These are phyloP conservation scores for Phoebastria nigripes DNA, from an alignment of 2,797 vertebrate genomes.

Conservation along the genomic window DNA sequence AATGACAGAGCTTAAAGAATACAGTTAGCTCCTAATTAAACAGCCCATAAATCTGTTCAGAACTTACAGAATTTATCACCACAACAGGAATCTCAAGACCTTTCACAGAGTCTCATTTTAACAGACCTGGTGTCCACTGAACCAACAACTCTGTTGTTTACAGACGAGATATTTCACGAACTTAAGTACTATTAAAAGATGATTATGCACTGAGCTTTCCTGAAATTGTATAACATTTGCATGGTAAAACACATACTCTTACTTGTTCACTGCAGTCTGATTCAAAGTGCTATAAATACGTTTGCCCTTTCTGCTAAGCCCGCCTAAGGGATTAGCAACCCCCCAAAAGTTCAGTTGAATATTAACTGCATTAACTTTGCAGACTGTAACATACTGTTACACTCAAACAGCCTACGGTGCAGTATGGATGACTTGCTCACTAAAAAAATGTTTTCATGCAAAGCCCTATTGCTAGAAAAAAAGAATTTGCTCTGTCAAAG, in stretches of 20 bases:
- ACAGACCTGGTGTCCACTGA: conserved; percentile 24
- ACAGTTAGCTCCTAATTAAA: conserved; percentile 43
- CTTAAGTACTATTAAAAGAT: conserved; percentile 52
- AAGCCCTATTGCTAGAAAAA: conserved; percentile 27
- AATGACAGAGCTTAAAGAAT: conserved; percentile 52
- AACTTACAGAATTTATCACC: conserved; percentile 9
- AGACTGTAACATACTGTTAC: conserved; percentile 64
- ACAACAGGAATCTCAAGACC: conserved; percentile 17
- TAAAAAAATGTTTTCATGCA: conserved; percentile 64
- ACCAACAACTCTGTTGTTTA: conserved; percentile 14
- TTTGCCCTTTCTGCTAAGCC: conserved; percentile 88
- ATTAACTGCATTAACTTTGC: conserved; percentile 78
- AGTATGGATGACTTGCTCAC: conserved; percentile 67
- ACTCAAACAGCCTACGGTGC: conserved; percentile 64
- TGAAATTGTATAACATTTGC: conserved; percentile 68
- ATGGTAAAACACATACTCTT: conserved; percentile 70
- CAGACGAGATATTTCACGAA: not conserved
- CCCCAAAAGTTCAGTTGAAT: conserved; percentile 79
- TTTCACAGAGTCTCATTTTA: conserved; percentile 18
- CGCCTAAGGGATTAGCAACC: conserved; percentile 84
- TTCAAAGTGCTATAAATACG: conserved; percentile 90
- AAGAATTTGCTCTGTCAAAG: conserved; percentile 17
- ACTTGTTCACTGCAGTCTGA: conserved; percentile 82
- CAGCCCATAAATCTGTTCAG: conserved; percentile 32
- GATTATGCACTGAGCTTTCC: conserved; percentile 60